Percentiles rank a stretch among this genome's conserved stretches.
Conservation (phyloP, 1,140 invertebrate genomes). For the Halictus rubicundus region DNA sequence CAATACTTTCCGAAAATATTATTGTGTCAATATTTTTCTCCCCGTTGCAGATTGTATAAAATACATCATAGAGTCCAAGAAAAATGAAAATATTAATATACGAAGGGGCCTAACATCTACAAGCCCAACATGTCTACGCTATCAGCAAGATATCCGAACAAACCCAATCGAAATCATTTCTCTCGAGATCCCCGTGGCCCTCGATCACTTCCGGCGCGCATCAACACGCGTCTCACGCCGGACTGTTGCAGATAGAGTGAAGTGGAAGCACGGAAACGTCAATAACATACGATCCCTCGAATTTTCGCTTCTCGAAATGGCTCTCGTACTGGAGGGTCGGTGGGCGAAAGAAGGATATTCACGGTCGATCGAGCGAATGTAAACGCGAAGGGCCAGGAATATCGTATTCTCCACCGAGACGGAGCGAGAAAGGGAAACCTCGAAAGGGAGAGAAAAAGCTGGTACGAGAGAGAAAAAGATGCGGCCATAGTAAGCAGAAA, state of each 20-base stretch:
- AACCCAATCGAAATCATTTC: no score
- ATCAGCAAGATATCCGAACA: no score
- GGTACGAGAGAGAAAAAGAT: background rate
- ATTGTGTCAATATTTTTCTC: no score
- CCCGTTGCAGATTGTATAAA: no score
- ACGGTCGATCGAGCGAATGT: slow-evolving; percentile 39
- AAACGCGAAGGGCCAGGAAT: slow-evolving; percentile 31
- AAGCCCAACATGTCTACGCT: no score
- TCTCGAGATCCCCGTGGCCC: no score
- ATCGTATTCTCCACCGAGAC: slow-evolving; percentile 20
- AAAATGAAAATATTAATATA: no score
- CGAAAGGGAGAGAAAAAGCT: background rate
- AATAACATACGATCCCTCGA: slow-evolving; percentile 54
- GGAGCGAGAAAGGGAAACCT: no score
- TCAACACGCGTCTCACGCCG: background rate
- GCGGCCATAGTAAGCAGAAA: background rate
- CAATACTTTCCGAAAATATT: no score
- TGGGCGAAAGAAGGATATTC: slow-evolving; percentile 44
- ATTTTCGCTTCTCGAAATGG: slow-evolving; percentile 50
- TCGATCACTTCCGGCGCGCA: background rate
- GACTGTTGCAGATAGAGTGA: background rate
- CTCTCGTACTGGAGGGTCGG: slow-evolving; percentile 46
- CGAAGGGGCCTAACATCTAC: no score
- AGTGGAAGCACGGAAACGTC: slow-evolving; percentile 13
- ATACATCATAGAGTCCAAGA: no score